These are phyloP conservation scores for Sminthopsis crassicaudata DNA, from an alignment of 2,113 vertebrate genomes.

Conservation along the genomic window DNA sequence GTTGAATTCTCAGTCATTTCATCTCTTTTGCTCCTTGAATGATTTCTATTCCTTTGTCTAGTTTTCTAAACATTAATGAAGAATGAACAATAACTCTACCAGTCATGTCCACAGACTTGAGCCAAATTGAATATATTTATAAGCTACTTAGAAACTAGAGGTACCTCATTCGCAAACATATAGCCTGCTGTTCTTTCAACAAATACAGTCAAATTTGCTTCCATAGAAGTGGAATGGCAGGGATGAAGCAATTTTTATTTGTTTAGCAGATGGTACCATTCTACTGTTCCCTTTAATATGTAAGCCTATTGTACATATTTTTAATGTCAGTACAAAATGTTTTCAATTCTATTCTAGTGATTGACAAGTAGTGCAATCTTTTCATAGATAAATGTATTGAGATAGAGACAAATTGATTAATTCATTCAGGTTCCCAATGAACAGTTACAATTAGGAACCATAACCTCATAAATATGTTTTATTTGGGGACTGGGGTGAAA, in stretches of 20 bases:
- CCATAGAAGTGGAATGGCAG: too few relatives aligned
- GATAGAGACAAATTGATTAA: background rate
- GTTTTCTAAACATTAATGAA: background rate
- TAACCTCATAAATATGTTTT: background rate
- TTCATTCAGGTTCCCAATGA: background rate
- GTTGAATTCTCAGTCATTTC: background rate
- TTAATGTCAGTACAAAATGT: background rate
- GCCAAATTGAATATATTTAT: background rate
- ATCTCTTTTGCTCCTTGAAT: background rate
- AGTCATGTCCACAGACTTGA: background rate
- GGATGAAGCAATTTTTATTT: background rate
- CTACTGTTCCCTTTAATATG: background rate
- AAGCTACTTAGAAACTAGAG: background rate
- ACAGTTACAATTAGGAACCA: background rate
- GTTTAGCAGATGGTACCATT: background rate
- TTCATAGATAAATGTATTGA: background rate
- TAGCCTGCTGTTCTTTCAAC: background rate
- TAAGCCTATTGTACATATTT: background rate
- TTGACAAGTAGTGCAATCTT: background rate
- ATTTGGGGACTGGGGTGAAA: background rate
- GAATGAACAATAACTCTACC: background rate
- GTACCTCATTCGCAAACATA: background rate
- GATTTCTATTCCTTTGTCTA: background rate
- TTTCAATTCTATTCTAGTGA: background rate
- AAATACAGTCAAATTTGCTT: background rate